phyloP scores from a whole-genome alignment of 2,888 invertebrate species.

The Ormyrus labotus region DNA sequence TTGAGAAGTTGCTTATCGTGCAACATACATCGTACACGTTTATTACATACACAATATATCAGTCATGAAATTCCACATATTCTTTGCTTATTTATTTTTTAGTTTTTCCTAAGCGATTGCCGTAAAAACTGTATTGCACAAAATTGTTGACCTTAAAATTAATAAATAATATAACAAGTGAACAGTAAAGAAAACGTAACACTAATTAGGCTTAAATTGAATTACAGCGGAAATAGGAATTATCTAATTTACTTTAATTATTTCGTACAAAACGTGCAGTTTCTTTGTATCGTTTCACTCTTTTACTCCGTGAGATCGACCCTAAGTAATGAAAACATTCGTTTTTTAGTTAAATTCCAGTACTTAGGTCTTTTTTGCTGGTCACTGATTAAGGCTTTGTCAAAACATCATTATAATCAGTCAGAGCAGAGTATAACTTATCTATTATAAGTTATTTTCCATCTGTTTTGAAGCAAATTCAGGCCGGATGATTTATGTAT shows the following conservation, averaged over 20 bases:
- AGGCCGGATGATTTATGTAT: constrained; percentile 45
- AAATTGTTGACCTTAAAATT: constrained; percentile 61
- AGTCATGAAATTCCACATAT: constrained; percentile 64
- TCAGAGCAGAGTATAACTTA: constrained; percentile 31
- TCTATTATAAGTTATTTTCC: constrained; percentile 22
- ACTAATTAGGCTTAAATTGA: constrained; percentile 33
- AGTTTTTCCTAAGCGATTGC: constrained; percentile 51
- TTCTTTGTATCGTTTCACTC: constrained; percentile 18
- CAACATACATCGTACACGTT: constrained; percentile 58
- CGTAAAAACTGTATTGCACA: constrained; percentile 66
- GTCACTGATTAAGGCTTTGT: constrained; percentile 41
- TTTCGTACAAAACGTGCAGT: constrained; percentile 49
- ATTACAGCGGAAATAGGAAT: constrained; percentile 27
- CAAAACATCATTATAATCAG: constrained; percentile 30
- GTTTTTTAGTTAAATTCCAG: constrained; percentile 31
- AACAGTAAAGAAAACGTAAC: constrained; percentile 34
- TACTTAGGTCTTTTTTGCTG: constrained; percentile 44
- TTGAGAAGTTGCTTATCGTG: constrained; percentile 60
- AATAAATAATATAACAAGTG: constrained; percentile 54
- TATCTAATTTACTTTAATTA: constrained; percentile 23
- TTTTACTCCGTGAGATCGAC: constrained; percentile 33
- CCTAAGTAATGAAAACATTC: constrained; percentile 15
- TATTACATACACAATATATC: constrained; percentile 54
- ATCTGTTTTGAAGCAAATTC: constrained; percentile 44
- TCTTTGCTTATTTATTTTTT: constrained; percentile 52